Base-by-base conservation (phyloP, 1,140 invertebrate species). In the Drosophila ogumai region DNA sequence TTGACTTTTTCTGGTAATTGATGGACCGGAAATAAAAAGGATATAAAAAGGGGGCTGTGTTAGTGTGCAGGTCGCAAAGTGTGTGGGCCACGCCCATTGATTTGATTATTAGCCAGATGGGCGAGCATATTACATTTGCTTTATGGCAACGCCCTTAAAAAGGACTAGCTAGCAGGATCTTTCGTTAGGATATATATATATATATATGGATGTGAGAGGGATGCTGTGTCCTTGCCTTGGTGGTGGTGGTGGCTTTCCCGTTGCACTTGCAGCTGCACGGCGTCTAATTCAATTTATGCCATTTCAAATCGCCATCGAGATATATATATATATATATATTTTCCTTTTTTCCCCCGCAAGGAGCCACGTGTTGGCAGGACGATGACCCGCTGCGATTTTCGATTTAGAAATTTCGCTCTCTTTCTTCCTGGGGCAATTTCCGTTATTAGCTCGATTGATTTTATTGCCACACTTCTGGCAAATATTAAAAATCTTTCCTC, bases 381-480 rank as follows among this genome's bases (percentile, higher is more conserved):
- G 74, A 59, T 67, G 75, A 77, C 74, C 74, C 74, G 74, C 74
- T 77, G 74, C 64, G 73, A 65, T 58, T 58, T 76, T 69, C 66
- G 69, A 40, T 47, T 81, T 71, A 36, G 38, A 61, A 68, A 56
- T 58, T 72, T 49, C 31, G 28, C 49, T 50, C 8, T 15, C n/a
- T 22, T 57, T 57, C 54, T 34, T 78, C 59, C 66, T 66, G 61
- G 58, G 75, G 81, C 78, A 86, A 85, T 85, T 88, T 88, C 72
- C 76, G 67, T 80, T 87, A 87, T 87, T 87, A 88, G 82, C 82
- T 88, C 84, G 82, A 88, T 87, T 88, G 79, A 73, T 82, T 88
- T 88, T 87, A 80, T 88, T 67, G 81, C 65, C 68, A 57, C 78
- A 80, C 69, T 80, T 75, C 36, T 43, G 65, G 58, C 43, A 55